Conservation (phyloP, 2,113 vertebrate genomes). For the Vimba vimba region DNA sequence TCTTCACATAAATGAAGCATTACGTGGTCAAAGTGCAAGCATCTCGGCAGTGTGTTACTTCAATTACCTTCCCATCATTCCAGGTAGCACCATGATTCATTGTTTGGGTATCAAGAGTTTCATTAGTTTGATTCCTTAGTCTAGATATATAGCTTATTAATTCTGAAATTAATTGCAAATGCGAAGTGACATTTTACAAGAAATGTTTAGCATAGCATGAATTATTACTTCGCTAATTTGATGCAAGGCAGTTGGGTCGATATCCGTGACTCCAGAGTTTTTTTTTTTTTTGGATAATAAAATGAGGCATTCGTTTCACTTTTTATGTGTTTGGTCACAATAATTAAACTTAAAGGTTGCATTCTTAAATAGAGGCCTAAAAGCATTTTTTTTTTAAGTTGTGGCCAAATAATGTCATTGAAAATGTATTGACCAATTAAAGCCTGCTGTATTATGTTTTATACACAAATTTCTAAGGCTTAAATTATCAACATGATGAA, state of each 20-base stretch:
- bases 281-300: slow-evolving; percentile 73
- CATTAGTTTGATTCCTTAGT: slow-evolving; percentile 74
- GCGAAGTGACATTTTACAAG: slow-evolving; percentile 89
- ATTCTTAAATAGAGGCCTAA: background rate
- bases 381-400: background rate
- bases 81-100: slow-evolving; percentile 73
- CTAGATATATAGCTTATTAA: slow-evolving; percentile 83
- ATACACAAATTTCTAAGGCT: background rate
- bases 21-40: slow-evolving; percentile 58
- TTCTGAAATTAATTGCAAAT: slow-evolving; percentile 88
- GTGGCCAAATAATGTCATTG: background rate
- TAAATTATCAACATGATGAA: no score
- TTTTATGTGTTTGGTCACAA: slow-evolving; percentile 62
- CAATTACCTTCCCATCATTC: slow-evolving; percentile 72
- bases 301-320: slow-evolving; percentile 71
- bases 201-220: slow-evolving; percentile 86
- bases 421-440: background rate
- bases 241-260: slow-evolving; percentile 73
- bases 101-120: slow-evolving; percentile 69
- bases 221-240: slow-evolving; percentile 78
- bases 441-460: background rate
- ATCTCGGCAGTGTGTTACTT: slow-evolving; percentile 68
- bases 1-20: slow-evolving; percentile 62
- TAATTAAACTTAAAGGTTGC: slow-evolving; percentile 28
- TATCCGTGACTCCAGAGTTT: slow-evolving; percentile 70